Base-by-base conservation (phyloP, 1,140 invertebrate species). In the Papilio xuthus region DNA sequence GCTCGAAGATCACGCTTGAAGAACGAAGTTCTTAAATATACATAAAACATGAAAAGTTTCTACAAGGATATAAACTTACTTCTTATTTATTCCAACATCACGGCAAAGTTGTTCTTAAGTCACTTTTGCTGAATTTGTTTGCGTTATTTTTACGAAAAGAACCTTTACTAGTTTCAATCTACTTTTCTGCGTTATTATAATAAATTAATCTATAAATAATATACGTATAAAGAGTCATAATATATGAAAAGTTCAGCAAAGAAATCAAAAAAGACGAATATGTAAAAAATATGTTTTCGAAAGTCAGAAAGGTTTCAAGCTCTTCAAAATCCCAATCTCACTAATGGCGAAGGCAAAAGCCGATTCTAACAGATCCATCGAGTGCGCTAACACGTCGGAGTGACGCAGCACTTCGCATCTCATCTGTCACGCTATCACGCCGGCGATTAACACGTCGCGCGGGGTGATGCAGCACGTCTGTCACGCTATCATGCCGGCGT, bases 381-480 rank as follows among this genome's bases (percentile, higher is more conserved):
- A 72, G 41, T 4, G n/a, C 32, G 32, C 18, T 20, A n/a, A 42
- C 70, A 70, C 69, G 69, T 70, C 67, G 18, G 18, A 70, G 32
- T 70, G 69, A 70, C 69, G 69, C 37, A 70, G 69, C 69, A 70
- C 69, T 28, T 60, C 75, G 69, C 80, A 74, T 79, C 80, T 87
- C 85, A 84, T 86, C 81, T 83, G 87, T 87, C 85, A 85, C 69
- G 73, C 60, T 53, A 53, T 53, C 50, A 53, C 50, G 50, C n/a
- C 50, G 50, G 50, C 50, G 50, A 53, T 53, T 53, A 53, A 53
- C 50, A 53, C 50, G 50, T 53, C 50, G n/a, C 50, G 50, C 18
- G 50, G 50, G 8, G 50, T 70, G 69, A 41, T 41, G 69, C 69
- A 70, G 69, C 50, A 53, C n/a, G 50, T 53, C 50, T 53, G 50